Evolutionary conservation across 2,113 vertebrate species (phyloP).

Genomic region (Nesogale talazaci): DNA sequence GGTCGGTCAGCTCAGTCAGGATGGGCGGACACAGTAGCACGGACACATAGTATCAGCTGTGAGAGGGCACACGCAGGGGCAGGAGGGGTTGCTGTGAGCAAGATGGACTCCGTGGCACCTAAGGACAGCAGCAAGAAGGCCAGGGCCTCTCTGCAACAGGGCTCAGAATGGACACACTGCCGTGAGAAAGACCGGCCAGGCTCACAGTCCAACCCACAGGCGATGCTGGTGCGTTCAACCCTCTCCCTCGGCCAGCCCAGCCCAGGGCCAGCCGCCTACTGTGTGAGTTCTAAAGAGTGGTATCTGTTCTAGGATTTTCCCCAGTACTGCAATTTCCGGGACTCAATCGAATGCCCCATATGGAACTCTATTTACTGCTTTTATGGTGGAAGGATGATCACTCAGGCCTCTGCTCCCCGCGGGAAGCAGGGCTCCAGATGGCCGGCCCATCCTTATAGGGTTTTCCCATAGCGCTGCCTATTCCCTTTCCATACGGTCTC

Average conservation of each 20-base stretch:
- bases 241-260: background rate
- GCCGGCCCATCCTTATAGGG: background rate
- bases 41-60: too few relatives aligned
- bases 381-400: slow-evolving; percentile 62
- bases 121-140: too few relatives aligned
- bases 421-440: slow-evolving; percentile 54
- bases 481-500: slow-evolving; percentile 45
- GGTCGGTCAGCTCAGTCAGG: too few relatives aligned
- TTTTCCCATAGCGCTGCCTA: slow-evolving; percentile 59
- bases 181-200: background rate
- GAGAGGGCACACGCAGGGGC: too few relatives aligned
- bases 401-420: slow-evolving; percentile 21
- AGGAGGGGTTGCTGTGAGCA: too few relatives aligned
- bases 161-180: background rate
- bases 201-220: background rate
- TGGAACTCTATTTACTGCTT: slow-evolving; percentile 58
- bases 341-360: slow-evolving; percentile 49
- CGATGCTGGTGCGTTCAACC: too few relatives aligned
- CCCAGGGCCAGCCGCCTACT: background rate
- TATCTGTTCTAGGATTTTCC: slow-evolving; percentile 59
- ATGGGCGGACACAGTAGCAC: too few relatives aligned
- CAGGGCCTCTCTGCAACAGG: background rate
- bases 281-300: background rate
- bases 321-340: slow-evolving; percentile 42
- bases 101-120: too few relatives aligned